Base-by-base conservation (phyloP, 1,140 invertebrate species). In the Sesamia nonagrioides region DNA sequence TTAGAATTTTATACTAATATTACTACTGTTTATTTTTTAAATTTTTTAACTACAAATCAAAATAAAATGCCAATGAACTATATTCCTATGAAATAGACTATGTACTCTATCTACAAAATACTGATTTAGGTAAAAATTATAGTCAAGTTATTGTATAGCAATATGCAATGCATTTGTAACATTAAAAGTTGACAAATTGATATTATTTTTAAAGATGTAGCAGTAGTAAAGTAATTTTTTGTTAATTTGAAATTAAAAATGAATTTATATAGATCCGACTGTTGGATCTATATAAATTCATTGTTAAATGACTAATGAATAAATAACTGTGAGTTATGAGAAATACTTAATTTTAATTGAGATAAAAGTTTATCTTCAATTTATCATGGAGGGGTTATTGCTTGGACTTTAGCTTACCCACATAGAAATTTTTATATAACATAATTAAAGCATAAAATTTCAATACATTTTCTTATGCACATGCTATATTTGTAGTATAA, bases 21-120 rank as follows among this genome's bases (percentile, higher is more conserved):
- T 73, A 83, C 80, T 85, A 85, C 78, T 81, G 78, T 77, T 82
- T 80, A 42, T 81, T 79, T 80, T 80, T 58, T 80, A 82, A 68
- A 86, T 40, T 40, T 81, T 82, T 79, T 68, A 79, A 82, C 33
- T 79, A 87, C 69, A 82, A 79, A 73, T 77, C 61, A 80, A 79
- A 82, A 84, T 83, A 83, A 83, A 86, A 86, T 88, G 91, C 92
- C 92, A 94, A 93, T 93, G 92, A 94, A 94, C 92, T 93, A 92
- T 90, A 87, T 86, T 85, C 63, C 73, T 76, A 63, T 11, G 58
- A 50, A 76, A 50, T 13, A 61, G 17, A 78, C 17, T 60, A 37
- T 61, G 18, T 45, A 54, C 35, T 66, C 58, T 54, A 63, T 61
- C 9, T 40, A 40, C 8, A 21, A 6, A 13, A 42, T 42, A 66